Base-by-base conservation (phyloP, 1,140 invertebrate species). In the Drosophila nigromelanica region DNA sequence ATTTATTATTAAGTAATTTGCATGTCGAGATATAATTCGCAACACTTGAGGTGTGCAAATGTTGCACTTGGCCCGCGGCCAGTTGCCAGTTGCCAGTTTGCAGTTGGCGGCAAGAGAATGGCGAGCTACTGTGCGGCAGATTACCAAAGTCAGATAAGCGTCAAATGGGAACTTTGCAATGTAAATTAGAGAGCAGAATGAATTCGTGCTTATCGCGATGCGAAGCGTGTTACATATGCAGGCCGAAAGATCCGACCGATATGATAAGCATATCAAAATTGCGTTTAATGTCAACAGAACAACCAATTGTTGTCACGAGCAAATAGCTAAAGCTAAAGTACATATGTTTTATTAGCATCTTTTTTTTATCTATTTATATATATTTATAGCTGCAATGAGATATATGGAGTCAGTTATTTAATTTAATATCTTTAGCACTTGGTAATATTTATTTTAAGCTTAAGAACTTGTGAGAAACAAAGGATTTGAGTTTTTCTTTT, bases 1-100 rank as follows among this genome's bases (percentile, higher is more conserved):
- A 66, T 78, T 63, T 77, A 56, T 77, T 62, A 72, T 77, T 62
- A 69, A 78, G 68, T 72, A 66, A 86, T 81, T 86, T 86, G 67
- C 81, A 86, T 81, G 52, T 35, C 45, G 21, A 55, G 59, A 68
- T 50, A 18, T 33, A 55, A 60, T 63, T 76, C 62, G 64, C 64
- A 60, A 67, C 69, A 73, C 50, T 63, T 47, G 64, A 52, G 55
- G 39, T 40, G 45, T 60, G 73, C 45, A 63, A 48, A 62, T 70
- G 55, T 54, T 76, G 59, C 54, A 73, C 52, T 67, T 58, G 37
- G 59, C 77, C 80, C 39, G 54, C 21, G 43, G 69, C 55, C 4
- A 51, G 5, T 15, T 10, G 21, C 21, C 21, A 24, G 21, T 24
- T 24, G 21, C 21, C 21, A 24, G 21, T 24, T 24, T 24, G 21